Percentiles rank a stretch among this genome's conserved stretches.
Evolutionary conservation across 2,113 vertebrate genomes (phyloP).

Genomic region (Struthidea cinerea): DNA sequence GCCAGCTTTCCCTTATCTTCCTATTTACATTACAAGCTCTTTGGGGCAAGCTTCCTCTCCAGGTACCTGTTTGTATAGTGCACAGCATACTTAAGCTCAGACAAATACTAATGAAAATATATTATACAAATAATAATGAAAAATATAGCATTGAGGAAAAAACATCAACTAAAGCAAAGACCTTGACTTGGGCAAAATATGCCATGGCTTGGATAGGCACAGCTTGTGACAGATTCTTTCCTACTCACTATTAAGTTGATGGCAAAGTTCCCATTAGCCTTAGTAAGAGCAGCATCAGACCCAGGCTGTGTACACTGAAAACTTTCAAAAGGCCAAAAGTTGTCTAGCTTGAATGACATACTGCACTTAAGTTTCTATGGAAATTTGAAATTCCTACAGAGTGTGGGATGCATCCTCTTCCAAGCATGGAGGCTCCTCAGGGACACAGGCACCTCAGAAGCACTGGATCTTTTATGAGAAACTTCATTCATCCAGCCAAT

Average conservation of each 20-base stretch:
- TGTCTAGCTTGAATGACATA: background rate
- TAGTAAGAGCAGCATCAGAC: conserved; percentile 2
- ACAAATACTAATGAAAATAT: background rate
- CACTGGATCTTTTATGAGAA: conserved; percentile 1
- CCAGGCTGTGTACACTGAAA: background rate
- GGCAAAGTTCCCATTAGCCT: conserved; percentile 16
- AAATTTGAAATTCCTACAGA: background rate
- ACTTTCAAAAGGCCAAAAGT: background rate
- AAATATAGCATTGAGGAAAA: background rate
- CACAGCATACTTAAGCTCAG: background rate
- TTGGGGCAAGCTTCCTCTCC: background rate
- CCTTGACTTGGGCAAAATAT: background rate
- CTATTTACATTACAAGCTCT: background rate
- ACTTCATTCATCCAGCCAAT: conserved; percentile 12
- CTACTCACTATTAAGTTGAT: background rate
- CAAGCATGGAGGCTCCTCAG: background rate
- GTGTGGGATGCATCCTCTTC: background rate
- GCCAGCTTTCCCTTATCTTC: background rate
- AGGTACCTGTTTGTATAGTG: background rate
- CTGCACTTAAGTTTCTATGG: background rate
- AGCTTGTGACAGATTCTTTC: conserved; percentile 33
- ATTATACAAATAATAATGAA: background rate
- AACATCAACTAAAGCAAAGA: background rate
- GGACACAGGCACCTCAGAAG: conserved; percentile 36
- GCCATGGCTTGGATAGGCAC: background rate